Evolutionary conservation across 2,797 vertebrate genomes (phyloP).

Genomic region (Micrastur ruficollis): DNA sequence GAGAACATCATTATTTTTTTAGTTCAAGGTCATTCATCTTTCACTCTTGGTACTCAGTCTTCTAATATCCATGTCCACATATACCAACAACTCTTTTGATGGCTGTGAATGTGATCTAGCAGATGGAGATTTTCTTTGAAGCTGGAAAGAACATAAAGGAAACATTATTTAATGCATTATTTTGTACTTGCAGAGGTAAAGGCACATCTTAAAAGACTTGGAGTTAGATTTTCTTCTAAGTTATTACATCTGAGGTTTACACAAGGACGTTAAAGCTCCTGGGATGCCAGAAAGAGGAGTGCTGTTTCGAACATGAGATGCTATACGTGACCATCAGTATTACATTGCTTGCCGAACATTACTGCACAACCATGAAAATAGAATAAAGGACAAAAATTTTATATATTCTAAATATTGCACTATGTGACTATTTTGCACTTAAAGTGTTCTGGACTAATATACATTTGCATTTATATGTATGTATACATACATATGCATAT

Average conservation of each 20-base stretch:
- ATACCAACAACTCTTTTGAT: neutral
- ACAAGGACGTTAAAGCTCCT: neutral
- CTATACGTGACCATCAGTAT: neutral
- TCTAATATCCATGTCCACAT: neutral
- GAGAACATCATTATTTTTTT: neutral
- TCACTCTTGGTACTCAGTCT: neutral
- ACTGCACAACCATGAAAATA: neutral
- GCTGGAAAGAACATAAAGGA: neutral
- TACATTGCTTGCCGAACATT: neutral
- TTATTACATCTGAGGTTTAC: neutral
- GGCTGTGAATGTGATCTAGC: neutral
- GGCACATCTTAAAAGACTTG: neutral
- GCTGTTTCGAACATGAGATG: neutral
- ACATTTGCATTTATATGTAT: neutral
- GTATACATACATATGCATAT: neutral
- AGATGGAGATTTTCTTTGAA: neutral
- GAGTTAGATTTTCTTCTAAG: neutral
- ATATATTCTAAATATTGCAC: neutral
- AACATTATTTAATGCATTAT: neutral
- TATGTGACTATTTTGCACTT: neutral
- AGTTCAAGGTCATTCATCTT: neutral
- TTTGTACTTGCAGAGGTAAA: neutral
- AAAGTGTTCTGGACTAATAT: neutral
- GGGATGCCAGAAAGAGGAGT: neutral
- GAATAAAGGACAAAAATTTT: neutral